phyloP scores from a whole-genome alignment of 23 tunicate species.

The Styela plicata region DNA sequence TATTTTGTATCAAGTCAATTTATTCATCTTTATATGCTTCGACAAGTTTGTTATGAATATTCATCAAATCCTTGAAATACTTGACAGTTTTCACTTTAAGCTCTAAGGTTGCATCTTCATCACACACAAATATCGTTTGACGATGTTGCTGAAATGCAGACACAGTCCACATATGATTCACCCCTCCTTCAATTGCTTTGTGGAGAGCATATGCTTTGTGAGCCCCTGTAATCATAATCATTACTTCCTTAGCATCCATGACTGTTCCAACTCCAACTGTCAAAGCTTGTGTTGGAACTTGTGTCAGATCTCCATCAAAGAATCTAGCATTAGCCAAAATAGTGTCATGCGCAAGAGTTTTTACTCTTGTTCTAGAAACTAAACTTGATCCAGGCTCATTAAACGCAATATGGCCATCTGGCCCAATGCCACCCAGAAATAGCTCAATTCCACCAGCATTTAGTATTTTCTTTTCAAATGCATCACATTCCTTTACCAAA shows the following conservation, averaged over 20 bases:
- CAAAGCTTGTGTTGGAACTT: slow-evolving; percentile 82
- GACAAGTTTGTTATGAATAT: slow-evolving; percentile 40
- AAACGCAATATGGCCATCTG: slow-evolving; percentile 93
- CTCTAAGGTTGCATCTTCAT: slow-evolving; percentile 86
- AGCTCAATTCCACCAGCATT: slow-evolving; percentile 84
- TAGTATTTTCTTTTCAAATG: slow-evolving; percentile 58
- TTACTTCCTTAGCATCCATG: slow-evolving; percentile 93
- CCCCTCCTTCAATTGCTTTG: slow-evolving; percentile 92
- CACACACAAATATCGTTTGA: slow-evolving; percentile 77
- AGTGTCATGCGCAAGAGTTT: slow-evolving; percentile 85
- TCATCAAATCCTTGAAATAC: slow-evolving; percentile 87
- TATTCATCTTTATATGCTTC: slow-evolving; percentile 1
- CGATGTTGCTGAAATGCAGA: slow-evolving; percentile 96
- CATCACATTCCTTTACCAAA: slow-evolving; percentile 55
- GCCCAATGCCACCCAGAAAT: slow-evolving; percentile 91
- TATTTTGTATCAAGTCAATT: too few relatives aligned
- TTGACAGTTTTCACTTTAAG: slow-evolving; percentile 94
- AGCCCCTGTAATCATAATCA: slow-evolving; percentile 89
- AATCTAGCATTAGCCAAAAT: slow-evolving; percentile 90
- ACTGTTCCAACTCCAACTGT: slow-evolving; percentile 95
- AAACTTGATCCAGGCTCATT: slow-evolving; percentile 97
- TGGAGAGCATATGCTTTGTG: slow-evolving; percentile 90
- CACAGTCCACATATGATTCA: slow-evolving; percentile 96
- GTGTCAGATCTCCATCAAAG: slow-evolving; percentile 65
- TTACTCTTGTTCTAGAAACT: slow-evolving; percentile 79